These are phyloP conservation scores for Scortum barcoo DNA, from an alignment of 2,113 vertebrate species.

Conservation along the genomic window DNA sequence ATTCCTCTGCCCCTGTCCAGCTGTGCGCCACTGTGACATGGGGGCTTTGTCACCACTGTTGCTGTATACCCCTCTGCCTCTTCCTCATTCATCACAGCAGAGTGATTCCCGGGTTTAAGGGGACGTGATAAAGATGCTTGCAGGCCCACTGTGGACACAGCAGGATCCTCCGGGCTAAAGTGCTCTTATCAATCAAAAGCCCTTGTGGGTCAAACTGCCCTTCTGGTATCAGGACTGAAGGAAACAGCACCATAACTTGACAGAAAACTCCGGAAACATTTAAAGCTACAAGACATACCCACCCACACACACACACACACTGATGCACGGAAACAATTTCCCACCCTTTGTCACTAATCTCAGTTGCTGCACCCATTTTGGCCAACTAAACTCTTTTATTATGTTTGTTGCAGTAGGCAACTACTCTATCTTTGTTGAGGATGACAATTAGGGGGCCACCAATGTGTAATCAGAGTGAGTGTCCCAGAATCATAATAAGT, in stretches of 20 bases:
- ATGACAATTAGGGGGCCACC: slow-evolving; percentile 67
- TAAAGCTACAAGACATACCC: not conserved
- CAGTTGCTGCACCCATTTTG: slow-evolving; percentile 30
- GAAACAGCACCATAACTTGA: slow-evolving; percentile 20
- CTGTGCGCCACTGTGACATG: slow-evolving; percentile 70
- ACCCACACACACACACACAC: not conserved
- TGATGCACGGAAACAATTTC: slow-evolving; percentile 2
- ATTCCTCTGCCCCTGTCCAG: slow-evolving; percentile 66
- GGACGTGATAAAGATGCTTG: slow-evolving; percentile 73
- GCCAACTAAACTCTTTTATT: slow-evolving; percentile 49
- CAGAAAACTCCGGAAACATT: slow-evolving; percentile 20
- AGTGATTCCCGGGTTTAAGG: slow-evolving; percentile 75
- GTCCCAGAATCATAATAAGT: slow-evolving; percentile 73
- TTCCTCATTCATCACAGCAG: slow-evolving; percentile 78
- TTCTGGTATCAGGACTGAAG: slow-evolving; percentile 42
- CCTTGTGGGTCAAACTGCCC: slow-evolving; percentile 60
- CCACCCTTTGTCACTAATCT: slow-evolving; percentile 37
- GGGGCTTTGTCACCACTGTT: slow-evolving; percentile 72
- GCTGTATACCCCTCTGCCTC: slow-evolving; percentile 48
- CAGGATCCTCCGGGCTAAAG: slow-evolving; percentile 66
- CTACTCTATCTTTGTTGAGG: slow-evolving; percentile 70
- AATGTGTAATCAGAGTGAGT: slow-evolving; percentile 70
- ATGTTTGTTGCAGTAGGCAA: slow-evolving; percentile 39
- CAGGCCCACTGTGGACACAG: slow-evolving; percentile 69
- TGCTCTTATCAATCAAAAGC: slow-evolving; percentile 70